Conservation (phyloP, 1,140 invertebrate species). For the Drosophila pandora region DNA sequence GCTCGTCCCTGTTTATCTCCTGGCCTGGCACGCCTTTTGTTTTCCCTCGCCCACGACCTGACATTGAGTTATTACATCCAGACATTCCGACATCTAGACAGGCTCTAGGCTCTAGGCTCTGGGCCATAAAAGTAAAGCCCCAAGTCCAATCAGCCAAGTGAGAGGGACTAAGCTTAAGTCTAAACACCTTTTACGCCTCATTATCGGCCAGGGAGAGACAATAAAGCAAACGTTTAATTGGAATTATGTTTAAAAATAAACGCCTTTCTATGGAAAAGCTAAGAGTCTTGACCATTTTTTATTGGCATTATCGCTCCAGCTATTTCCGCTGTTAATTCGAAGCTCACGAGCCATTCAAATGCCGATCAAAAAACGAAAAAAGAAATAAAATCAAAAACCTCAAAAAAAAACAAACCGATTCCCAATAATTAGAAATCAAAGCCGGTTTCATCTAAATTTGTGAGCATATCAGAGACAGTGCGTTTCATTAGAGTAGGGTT, state of each 20-base stretch:
- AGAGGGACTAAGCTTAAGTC: slow-evolving; percentile 15
- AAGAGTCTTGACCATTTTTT: slow-evolving; percentile 51
- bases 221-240: slow-evolving; percentile 75
- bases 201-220: slow-evolving; percentile 26
- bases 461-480: slow-evolving; percentile 31
- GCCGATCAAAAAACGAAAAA: slow-evolving; percentile 10
- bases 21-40: slow-evolving; percentile 41
- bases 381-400: not conserved
- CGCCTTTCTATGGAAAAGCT: slow-evolving; percentile 61
- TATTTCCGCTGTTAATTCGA: slow-evolving; percentile 76
- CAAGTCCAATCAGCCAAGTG: slow-evolving; percentile 43
- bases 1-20: not conserved
- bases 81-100: slow-evolving; percentile 5
- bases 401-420: slow-evolving; percentile 45
- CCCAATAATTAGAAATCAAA: slow-evolving; percentile 80
- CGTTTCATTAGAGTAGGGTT: not conserved
- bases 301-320: slow-evolving; percentile 77
- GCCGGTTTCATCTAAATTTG: slow-evolving; percentile 58
- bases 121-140: slow-evolving; percentile 22
- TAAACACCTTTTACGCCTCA: slow-evolving; percentile 41
- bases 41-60: slow-evolving; percentile 41
- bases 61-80: slow-evolving; percentile 74
- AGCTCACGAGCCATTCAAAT: slow-evolving; percentile 63
- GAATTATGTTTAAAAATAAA: slow-evolving; percentile 72
- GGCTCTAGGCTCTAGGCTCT: not conserved